phyloP scores from a whole-genome alignment of 2,888 invertebrate genomes.

The Thecocarcelia acutangulata region DNA sequence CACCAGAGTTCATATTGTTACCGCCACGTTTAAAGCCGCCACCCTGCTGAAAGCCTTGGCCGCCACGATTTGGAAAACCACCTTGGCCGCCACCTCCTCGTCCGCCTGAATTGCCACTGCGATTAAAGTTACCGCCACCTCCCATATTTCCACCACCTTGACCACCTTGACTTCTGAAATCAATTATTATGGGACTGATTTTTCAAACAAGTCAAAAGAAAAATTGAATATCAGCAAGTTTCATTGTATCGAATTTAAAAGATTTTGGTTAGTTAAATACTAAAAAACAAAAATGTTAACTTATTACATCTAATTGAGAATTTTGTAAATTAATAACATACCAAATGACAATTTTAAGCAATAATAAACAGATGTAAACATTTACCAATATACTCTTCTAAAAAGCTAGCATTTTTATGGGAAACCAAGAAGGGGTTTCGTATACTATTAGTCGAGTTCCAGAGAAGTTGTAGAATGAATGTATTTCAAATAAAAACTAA shows the following conservation, averaged over 20 bases:
- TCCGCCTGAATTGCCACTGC: conserved; percentile 79
- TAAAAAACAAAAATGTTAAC: too few species aligned
- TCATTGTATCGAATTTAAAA: too few species aligned
- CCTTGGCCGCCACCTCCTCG: conserved; percentile 79
- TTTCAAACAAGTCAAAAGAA: neutral
- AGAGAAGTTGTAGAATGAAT: too few species aligned
- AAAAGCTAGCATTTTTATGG: too few species aligned
- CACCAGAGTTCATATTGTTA: conserved; percentile 69
- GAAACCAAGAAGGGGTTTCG: too few species aligned
- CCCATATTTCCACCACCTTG: conserved; percentile 49
- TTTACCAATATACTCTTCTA: too few species aligned
- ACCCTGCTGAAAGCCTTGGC: conserved; percentile 73
- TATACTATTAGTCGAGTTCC: too few species aligned
- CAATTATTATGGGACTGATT: conserved; percentile 40
- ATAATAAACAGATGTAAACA: too few species aligned
- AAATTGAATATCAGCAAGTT: neutral
- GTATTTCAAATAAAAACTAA: too few species aligned
- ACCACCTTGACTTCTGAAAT: conserved; percentile 32
- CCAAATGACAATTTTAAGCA: too few species aligned
- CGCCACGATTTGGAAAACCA: conserved; percentile 72
- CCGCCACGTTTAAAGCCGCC: conserved; percentile 80
- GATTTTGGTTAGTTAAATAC: neutral
- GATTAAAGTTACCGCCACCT: conserved; percentile 70
- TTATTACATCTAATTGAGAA: too few species aligned
- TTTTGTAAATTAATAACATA: too few species aligned